Evolutionary conservation across 92 coral and sea anemone species (phyloP).

Genomic region (Diadumene lineata): DNA sequence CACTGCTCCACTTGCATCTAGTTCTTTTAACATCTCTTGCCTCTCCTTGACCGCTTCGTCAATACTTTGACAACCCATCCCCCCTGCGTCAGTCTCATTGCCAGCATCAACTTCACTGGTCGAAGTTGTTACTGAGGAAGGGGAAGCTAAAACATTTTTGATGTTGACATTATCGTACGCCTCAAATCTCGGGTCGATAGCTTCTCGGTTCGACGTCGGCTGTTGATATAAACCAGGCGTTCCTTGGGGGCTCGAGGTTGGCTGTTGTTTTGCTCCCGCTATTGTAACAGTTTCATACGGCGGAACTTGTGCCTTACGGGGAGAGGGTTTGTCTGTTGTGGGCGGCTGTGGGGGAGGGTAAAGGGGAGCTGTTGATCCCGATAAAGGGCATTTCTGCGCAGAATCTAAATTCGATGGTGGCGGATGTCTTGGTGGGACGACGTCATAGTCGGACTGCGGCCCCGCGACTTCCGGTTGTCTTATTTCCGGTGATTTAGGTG

Average conservation of each 20-base stretch:
- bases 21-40: slow-evolving; percentile 51
- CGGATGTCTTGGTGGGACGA: slow-evolving; percentile 5
- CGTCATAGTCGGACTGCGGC: background rate
- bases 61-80: slow-evolving; percentile 71
- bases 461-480: background rate
- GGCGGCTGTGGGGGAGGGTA: slow-evolving; percentile 14
- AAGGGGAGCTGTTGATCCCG: background rate
- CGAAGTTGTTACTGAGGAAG: background rate
- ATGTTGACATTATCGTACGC: slow-evolving; percentile 58
- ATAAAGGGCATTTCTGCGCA: slow-evolving; percentile 22
- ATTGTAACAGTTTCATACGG: slow-evolving; percentile 56
- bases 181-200: slow-evolving; percentile 18
- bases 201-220: slow-evolving; percentile 32
- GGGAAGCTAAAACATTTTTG: slow-evolving; percentile 27
- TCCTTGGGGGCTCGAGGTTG: slow-evolving; percentile 25
- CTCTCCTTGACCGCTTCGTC: slow-evolving; percentile 72
- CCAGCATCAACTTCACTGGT: slow-evolving; percentile 25
- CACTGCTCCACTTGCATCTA: slow-evolving; percentile 63
- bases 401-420: background rate
- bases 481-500: slow-evolving; percentile 13
- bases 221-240: slow-evolving; percentile 39
- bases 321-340: slow-evolving; percentile 17
- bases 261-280: background rate
- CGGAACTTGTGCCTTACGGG: slow-evolving; percentile 18
- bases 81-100: slow-evolving; percentile 75